Base-by-base conservation (phyloP, 2,888 invertebrate genomes). In the Cantharis rustica region DNA sequence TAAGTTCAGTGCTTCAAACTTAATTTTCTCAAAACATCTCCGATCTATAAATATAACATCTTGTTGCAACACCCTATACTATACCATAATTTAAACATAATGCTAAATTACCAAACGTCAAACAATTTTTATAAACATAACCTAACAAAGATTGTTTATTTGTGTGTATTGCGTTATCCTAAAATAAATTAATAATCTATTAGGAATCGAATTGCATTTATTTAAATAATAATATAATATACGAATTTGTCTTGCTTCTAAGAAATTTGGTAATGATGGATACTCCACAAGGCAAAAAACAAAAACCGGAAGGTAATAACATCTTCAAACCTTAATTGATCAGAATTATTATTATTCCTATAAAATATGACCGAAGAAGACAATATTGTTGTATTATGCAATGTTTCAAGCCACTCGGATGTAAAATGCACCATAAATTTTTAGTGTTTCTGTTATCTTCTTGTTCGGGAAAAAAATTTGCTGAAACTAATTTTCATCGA, bases 281-380 rank as follows among this genome's bases (percentile, higher is more conserved):
- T 10, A 83, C 75, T 77, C 84, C 85, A 75, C 85, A 82, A 80
- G 79, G 74, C n/a, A 87, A 87, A 79, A 87, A 86, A 79, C 83
- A 81, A 61, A 87, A 87, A 82, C 80, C 84, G 20, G 87, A 87
- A 84, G 87, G 87, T 87, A 23, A 23, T 23, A 84, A 47, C 47
- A 47, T 1, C 5, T 47, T 47, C n/a, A 47, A 47, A 9, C 7
- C 7, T n/a, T 47, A n/a, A 5, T 13, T 4, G 13, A 47, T 47
- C 47, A 3, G 31, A 31, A 31, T 13, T 31, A 31, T 13, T 27
- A 11, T 11, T 31, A 0, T 27, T 11, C 3, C 26, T 13, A n/a
- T 7, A 47, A 47, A n/a, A n/a, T 47, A 7, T n/a, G 1, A n/a
- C n/a, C 2, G 7, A 5, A n/a, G 2, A 13, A 47, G 47, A n/a